Conservation (phyloP, 1,140 invertebrate species). For the Dreissena rostriformis region DNA sequence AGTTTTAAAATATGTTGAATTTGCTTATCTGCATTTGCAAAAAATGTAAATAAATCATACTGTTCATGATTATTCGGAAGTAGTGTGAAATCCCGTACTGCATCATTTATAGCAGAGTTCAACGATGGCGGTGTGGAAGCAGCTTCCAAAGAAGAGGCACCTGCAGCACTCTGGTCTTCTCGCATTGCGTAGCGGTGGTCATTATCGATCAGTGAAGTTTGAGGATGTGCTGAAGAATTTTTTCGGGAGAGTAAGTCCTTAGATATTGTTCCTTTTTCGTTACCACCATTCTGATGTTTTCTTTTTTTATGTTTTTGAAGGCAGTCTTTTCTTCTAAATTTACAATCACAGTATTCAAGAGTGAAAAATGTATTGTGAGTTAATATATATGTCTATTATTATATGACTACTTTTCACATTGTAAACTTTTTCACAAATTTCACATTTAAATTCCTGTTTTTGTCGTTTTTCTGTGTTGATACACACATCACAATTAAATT, state of each 20-base stretch:
- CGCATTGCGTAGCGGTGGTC: too few relatives aligned
- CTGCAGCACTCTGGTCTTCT: too few relatives aligned
- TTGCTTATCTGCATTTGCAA: conserved; percentile 20
- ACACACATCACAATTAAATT: conserved; percentile 19
- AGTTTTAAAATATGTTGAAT: conserved; percentile 24
- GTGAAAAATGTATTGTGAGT: conserved; percentile 44
- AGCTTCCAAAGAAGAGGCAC: too few relatives aligned
- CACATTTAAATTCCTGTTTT: conserved; percentile 36
- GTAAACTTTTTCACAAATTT: conserved; percentile 44
- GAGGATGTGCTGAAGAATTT: conserved; percentile 9
- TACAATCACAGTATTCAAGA: conserved; percentile 32
- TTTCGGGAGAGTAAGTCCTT: not conserved
- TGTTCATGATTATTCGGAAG: conserved; percentile 31
- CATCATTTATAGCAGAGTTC: not conserved
- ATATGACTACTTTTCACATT: conserved; percentile 14
- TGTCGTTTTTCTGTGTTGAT: not conserved
- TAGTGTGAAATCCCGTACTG: conserved; percentile 23
- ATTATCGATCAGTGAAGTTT: not conserved
- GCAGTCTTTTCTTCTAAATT: conserved; percentile 36
- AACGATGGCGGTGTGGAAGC: too few relatives aligned
- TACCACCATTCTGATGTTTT: conserved; percentile 28
- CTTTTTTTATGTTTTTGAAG: conserved; percentile 20
- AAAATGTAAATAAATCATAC: conserved; percentile 42
- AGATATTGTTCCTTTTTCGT: not conserved
- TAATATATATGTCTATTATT: conserved; percentile 42